Evolutionary conservation across 2,888 invertebrate genomes (phyloP), one percentile per base, ranked within the genome.

Genomic region (Hemicrepidius hirtus): DNA sequence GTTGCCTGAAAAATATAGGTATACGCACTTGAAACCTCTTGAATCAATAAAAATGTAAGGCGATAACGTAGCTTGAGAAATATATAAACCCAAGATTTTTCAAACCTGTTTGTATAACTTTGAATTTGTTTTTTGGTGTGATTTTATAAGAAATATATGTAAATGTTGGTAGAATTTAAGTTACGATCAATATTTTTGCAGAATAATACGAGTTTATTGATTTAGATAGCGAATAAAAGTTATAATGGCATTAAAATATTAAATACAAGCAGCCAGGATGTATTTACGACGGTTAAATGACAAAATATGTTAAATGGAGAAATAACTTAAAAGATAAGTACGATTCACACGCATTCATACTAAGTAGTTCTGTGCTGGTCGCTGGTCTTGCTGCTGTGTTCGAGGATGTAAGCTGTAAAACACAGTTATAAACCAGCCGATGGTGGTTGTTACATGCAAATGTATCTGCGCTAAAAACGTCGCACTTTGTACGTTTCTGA

Each of bases 171-270:
- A 9, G 20, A 20, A 4, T 3, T 20, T 3, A 21, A 57, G 41
- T 69, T 69, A 63, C 53, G 69, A 53, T 55, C 55, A 46, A 44
- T 68, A 68, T 63, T 63, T 69, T 41, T 55, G 16, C 13, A 9
- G 35, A 41, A 57, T 46, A 44, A 55, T 63, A 46, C 69, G 32
- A 44, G 32, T 44, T 63, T 69, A 69, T 69, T 69, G 69, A 63
- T 69, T 69, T 69, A 69, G 55, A 69, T 63, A 16, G 69, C 41
- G 44, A 63, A 69, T 63, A 69, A 69, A 69, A 69, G 55, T 63
- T 63, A 49, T 62, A 69, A 53, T 40, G 37, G 59, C 44, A 53
- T 65, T 71, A 71, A 60, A 65, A 60, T 59, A 71, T 60, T 65
- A 66, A 71, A 65, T 65, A 59, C 57, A 49, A 53, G 28, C 63